A percentile compares a stretch with the other conserved stretches of the same genome.
Evolutionary conservation across 2,797 vertebrate species (phyloP).

Genomic region (Petrocephalus schoutedeni): DNA sequence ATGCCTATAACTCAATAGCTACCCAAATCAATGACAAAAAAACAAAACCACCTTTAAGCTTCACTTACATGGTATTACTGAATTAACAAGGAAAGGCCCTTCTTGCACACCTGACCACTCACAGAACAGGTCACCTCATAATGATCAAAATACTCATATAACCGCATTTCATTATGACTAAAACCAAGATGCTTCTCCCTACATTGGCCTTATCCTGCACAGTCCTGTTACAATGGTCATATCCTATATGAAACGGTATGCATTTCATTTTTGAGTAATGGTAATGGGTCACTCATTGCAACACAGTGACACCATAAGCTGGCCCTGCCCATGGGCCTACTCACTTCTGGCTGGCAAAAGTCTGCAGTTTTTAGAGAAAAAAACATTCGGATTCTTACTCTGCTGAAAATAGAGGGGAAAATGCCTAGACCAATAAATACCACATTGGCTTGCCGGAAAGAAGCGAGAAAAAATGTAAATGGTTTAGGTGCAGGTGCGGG

Average conservation of each 20-base stretch:
- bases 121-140: too few relatives aligned
- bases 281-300: neutral
- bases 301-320: neutral
- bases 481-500: neutral
- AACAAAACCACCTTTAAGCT: neutral
- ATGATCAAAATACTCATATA: neutral
- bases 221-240: neutral
- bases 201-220: neutral
- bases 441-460: neutral
- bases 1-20: neutral
- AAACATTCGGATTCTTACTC: neutral
- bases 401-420: neutral
- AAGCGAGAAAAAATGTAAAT: neutral
- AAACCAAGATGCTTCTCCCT: neutral
- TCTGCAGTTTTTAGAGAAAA: neutral
- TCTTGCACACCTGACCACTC: too few relatives aligned
- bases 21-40: neutral
- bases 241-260: neutral
- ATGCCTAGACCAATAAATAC: neutral
- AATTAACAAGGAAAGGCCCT: neutral
- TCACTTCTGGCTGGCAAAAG: neutral
- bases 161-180: neutral
- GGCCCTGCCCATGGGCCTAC: neutral
- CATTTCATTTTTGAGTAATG: neutral
- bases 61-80: neutral